Conservation (phyloP, 2,113 vertebrate species). For the Condylura cristata region DNA sequence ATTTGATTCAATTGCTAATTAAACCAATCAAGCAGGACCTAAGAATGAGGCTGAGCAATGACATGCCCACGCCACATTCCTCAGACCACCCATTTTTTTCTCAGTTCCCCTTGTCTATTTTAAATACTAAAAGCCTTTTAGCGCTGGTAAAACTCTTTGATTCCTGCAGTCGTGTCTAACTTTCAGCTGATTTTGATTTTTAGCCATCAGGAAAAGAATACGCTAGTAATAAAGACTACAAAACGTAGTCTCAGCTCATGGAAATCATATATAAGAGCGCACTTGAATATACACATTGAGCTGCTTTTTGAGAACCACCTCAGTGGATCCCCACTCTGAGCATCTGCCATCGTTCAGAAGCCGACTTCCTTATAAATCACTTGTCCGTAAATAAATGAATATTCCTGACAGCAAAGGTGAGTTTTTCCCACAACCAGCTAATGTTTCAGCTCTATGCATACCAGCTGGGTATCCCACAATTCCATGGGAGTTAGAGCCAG, state of each 20-base stretch:
- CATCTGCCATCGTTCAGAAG: neutral
- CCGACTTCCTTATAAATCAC: neutral
- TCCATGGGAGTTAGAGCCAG: neutral
- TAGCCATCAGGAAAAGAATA: neutral
- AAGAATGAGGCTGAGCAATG: neutral
- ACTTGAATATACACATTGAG: neutral
- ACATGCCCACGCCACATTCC: neutral
- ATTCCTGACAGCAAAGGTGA: neutral
- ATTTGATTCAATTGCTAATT: conserved; percentile 50
- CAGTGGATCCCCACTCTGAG: neutral
- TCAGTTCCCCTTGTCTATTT: neutral
- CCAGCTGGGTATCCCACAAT: neutral
- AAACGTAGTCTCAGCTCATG: neutral
- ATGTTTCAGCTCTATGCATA: neutral
- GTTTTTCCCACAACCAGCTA: neutral
- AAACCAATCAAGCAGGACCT: neutral
- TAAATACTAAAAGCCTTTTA: conserved; percentile 12
- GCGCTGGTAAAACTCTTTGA: neutral
- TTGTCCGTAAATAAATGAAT: neutral
- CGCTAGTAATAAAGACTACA: neutral
- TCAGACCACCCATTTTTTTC: neutral
- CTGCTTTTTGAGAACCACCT: neutral
- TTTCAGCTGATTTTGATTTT: conserved; percentile 3
- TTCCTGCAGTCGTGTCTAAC: neutral
- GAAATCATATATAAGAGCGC: neutral